Percentiles rank a stretch among this genome's conserved stretches.
phyloP scores from a whole-genome alignment of 2,888 invertebrate species.

The Scelioninae gen. 2 region DNA sequence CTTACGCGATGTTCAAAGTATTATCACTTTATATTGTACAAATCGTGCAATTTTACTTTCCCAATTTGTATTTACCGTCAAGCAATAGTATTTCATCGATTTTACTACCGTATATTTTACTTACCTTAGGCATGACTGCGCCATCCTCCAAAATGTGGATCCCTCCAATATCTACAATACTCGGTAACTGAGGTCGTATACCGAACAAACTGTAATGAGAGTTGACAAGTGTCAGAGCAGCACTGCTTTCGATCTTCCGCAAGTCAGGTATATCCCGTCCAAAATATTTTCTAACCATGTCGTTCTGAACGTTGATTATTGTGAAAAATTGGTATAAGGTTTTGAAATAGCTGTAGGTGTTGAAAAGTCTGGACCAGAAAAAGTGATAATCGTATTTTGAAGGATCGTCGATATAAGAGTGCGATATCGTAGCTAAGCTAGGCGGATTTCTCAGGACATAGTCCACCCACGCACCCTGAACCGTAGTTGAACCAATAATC shows the following conservation, averaged over 20 bases:
- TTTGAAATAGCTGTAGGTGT: slow-evolving; percentile 37
- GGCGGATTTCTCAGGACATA: no score
- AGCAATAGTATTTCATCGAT: no score
- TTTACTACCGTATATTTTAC: slow-evolving; percentile 22
- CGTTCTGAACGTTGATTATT: slow-evolving; percentile 59
- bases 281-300: slow-evolving; percentile 63
- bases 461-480: no score
- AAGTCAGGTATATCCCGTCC: slow-evolving; percentile 70
- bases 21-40: no score
- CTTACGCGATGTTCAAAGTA: no score
- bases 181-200: slow-evolving; percentile 74
- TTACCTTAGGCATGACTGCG: slow-evolving; percentile 45
- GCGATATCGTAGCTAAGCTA: no score
- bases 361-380: slow-evolving; percentile 64
- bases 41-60: no score
- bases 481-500: no score
- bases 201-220: slow-evolving; percentile 76
- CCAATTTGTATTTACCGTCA: no score
- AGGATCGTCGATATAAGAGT: no score
- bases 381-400: no score
- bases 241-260: slow-evolving; percentile 74
- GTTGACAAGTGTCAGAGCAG: slow-evolving; percentile 76
- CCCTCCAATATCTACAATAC: slow-evolving; percentile 77
- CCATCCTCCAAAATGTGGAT: slow-evolving; percentile 75
- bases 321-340: slow-evolving; percentile 25